Evolutionary conservation across 2,888 invertebrate species (phyloP).

Genomic region (Rotaria macrura): DNA sequence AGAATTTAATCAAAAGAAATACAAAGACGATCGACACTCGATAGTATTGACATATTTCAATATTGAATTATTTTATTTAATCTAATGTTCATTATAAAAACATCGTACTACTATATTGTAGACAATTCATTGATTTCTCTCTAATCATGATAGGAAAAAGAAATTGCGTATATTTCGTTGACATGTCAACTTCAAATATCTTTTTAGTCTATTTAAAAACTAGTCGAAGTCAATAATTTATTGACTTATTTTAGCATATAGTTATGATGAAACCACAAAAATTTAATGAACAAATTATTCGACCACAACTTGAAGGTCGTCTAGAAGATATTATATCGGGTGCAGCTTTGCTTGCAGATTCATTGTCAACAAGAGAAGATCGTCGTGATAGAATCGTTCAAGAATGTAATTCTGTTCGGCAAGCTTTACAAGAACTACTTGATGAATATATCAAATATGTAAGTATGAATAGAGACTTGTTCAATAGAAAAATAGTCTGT

Average conservation of each 20-base stretch:
- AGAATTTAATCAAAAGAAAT: too few relatives aligned
- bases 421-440: conserved; percentile 86
- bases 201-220: neutral
- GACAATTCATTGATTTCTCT: too few relatives aligned
- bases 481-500: neutral
- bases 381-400: conserved; percentile 88
- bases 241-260: conserved; percentile 8
- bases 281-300: conserved; percentile 56
- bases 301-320: conserved; percentile 83
- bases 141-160: too few relatives aligned
- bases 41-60: too few relatives aligned
- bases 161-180: too few relatives aligned
- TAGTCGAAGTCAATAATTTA: neutral
- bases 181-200: too few relatives aligned
- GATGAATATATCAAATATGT: conserved; percentile 38
- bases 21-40: too few relatives aligned
- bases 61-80: too few relatives aligned
- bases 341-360: conserved; percentile 93
- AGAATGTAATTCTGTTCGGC: conserved; percentile 92
- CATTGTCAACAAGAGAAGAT: conserved; percentile 80
- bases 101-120: too few relatives aligned
- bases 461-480: neutral
- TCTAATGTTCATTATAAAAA: too few relatives aligned
- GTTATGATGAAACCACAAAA: conserved; percentile 28
- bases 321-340: conserved; percentile 93